Base-by-base conservation (phyloP, 92 coral and sea anemone genomes). In the Phenganax marumi region DNA sequence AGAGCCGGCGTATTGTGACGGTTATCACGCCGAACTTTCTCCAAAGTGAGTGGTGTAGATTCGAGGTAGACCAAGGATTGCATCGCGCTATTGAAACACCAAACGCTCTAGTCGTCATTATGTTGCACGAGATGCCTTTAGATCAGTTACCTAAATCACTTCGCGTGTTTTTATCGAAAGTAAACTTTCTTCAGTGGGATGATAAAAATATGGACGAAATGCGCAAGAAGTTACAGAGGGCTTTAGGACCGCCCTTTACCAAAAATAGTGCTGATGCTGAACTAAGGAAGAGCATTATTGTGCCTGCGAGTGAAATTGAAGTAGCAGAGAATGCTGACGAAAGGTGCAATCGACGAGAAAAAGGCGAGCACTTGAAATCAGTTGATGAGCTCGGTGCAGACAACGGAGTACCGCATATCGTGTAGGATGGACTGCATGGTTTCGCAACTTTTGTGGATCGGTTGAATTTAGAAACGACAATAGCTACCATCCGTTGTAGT, bases 1-100 rank as follows among this genome's bases (percentile, higher is more conserved):
- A 84, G 50, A 93, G 97, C 73, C 82, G 84, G 70, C 87, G 81
- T 56, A 94, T 97, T 3, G 53, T 93, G 26, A 97, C 91, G 1
- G 85, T 93, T 0, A 66, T 93, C 26, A 84, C 97, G 25, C 97
- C 97, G 10, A 88, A 88, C 73, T 93, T 90, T 62, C 74, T 93
- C 21, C 49, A 80, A 0, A 93, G 97, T 47, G 81, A 75, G 5
- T 93, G 90, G 91, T 93, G 97, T 47, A 84, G 19, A 39, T 85
- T 76, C 50, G 97, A 92, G 84, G 89, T 94, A 0, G 79, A 89
- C 13, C 91, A 89, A 43, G 97, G 97, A 12, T 82, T 93, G 50
- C 76, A 84, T 3, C 88, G 91, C 49, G 56, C 57, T n/a, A 19
- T 77, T 50, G 70, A 58, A 46, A 77, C 18, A 43, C 82, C 82